Conservation (phyloP, 2,113 vertebrate species). For the Oryzias woworae region DNA sequence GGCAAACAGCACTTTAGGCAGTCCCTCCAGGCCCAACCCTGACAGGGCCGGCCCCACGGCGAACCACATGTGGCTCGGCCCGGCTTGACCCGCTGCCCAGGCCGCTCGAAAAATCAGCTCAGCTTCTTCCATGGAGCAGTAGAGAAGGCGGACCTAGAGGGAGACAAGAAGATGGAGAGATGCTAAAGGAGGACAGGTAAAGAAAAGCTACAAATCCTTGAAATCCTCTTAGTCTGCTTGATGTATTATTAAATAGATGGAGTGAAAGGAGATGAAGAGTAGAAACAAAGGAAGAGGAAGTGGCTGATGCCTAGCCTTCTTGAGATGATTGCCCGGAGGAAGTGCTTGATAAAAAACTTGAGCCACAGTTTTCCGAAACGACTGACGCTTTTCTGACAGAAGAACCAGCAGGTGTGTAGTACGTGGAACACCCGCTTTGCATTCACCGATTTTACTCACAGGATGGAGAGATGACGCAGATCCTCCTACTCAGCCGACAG, state of each 20-base stretch:
- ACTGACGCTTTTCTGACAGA: neutral
- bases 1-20: constrained; percentile 86
- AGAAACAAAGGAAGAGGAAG: neutral
- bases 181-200: neutral
- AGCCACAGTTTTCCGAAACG: constrained; percentile 25
- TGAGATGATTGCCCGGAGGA: constrained; percentile 55
- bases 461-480: constrained; percentile 23
- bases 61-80: constrained; percentile 92
- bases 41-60: constrained; percentile 87
- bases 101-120: constrained; percentile 87
- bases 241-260: neutral
- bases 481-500: constrained; percentile 40
- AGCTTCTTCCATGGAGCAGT: constrained; percentile 90
- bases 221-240: neutral
- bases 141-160: constrained; percentile 86
- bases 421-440: constrained; percentile 11
- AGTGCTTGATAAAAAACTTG: constrained; percentile 40
- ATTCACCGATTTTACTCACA: neutral
- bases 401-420: constrained; percentile 7
- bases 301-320: constrained; percentile 24
- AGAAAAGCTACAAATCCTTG: neutral
- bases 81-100: constrained; percentile 82
- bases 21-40: constrained; percentile 81
- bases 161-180: neutral
- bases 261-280: neutral